phyloP scores from a whole-genome alignment of 2,888 invertebrate species.

The Melanophora roralis region DNA sequence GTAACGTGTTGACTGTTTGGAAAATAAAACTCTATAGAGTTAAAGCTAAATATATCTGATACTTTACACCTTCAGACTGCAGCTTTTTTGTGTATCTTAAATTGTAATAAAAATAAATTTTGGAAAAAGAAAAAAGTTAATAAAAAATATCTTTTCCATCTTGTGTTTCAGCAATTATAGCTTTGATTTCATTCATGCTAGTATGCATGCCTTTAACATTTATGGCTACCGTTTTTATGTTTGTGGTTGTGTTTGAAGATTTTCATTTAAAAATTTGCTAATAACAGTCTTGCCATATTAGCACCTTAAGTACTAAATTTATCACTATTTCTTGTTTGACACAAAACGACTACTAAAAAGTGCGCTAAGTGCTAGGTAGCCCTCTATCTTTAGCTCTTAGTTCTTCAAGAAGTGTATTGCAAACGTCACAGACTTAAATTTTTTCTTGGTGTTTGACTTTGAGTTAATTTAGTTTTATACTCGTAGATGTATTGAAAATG shows the following conservation, averaged over 20 bases:
- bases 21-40: constrained; percentile 49
- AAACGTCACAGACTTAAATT: too few relatives aligned
- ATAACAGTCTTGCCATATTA: too few relatives aligned
- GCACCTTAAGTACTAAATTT: too few relatives aligned
- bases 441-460: too few relatives aligned
- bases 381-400: too few relatives aligned
- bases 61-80: constrained; percentile 35
- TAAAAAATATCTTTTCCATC: constrained; percentile 2
- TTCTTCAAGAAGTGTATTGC: too few relatives aligned
- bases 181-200: neutral
- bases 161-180: neutral
- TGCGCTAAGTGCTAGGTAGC: too few relatives aligned
- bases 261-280: constrained; percentile 29
- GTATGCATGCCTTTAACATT: constrained; percentile 11
- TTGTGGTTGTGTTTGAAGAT: constrained; percentile 15
- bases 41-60: constrained; percentile 40
- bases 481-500: too few relatives aligned
- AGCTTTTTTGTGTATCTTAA: neutral
- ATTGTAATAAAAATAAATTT: constrained; percentile 34
- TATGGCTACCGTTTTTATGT: constrained; percentile 45
- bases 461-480: too few relatives aligned
- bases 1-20: constrained; percentile 26
- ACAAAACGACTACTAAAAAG: too few relatives aligned
- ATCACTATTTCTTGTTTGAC: too few relatives aligned
- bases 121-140: constrained; percentile 1